A percentile compares a stretch with the other conserved stretches of the same genome.
phyloP scores from a whole-genome alignment of 1,140 invertebrate genomes.

The Drosophila aff. region DNA sequence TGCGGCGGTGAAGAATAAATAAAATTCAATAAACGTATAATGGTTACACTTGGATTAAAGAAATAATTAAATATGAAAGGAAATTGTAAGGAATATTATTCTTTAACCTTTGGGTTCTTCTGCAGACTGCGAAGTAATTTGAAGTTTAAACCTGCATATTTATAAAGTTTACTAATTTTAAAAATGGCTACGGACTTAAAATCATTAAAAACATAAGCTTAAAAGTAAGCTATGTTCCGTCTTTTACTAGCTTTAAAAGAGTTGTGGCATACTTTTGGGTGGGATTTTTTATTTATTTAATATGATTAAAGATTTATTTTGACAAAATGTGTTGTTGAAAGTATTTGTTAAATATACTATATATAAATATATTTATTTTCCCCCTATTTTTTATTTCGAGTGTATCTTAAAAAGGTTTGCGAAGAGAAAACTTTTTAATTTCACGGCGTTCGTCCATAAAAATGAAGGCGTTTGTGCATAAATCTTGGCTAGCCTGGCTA shows the following conservation, averaged over 20 bases:
- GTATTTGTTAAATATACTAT: not conserved
- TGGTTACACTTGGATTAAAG: not conserved
- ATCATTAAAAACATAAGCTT: too few species aligned
- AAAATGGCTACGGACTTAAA: not conserved
- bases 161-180: not conserved
- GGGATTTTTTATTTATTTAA: not conserved
- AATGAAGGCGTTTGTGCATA: slow-evolving; percentile 73
- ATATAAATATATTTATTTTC: not conserved
- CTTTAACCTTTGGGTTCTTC: too few species aligned
- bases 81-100: too few species aligned
- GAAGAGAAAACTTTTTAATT: slow-evolving; percentile 73
- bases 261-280: not conserved
- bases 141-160: too few species aligned
- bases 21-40: not conserved
- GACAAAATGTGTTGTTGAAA: not conserved
- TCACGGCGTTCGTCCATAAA: slow-evolving; percentile 65
- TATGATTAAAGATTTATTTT: not conserved
- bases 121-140: too few species aligned
- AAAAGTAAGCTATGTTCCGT: not conserved
- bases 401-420: slow-evolving; percentile 20
- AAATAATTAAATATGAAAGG: not conserved
- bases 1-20: not conserved
- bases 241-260: not conserved
- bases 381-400: not conserved
- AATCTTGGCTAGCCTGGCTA: slow-evolving; percentile 68